Percentiles rank a stretch among this genome's conserved stretches.
Conservation (phyloP, 2,888 invertebrate species). For the Agapetus fuscipes region DNA sequence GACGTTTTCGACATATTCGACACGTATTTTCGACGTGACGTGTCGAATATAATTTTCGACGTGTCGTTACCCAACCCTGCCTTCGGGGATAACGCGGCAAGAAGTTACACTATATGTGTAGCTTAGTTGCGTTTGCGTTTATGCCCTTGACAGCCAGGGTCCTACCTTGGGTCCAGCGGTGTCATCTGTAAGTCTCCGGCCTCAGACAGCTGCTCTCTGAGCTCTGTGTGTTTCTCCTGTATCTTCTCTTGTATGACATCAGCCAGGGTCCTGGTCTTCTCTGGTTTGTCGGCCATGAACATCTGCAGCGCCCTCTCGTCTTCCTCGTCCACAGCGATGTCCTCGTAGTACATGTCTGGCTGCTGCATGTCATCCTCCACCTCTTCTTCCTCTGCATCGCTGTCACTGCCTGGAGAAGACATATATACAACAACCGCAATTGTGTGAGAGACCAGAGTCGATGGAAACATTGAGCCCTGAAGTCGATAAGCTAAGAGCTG, state of each 20-base stretch:
- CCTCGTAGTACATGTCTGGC: constrained; percentile 56
- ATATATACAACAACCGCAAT: too few relatives aligned
- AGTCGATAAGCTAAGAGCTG: too few relatives aligned
- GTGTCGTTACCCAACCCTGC: too few relatives aligned
- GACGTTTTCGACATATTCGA: too few relatives aligned
- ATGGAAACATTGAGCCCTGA: too few relatives aligned
- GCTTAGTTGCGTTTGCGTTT: too few relatives aligned
- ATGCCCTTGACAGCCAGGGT: too few relatives aligned
- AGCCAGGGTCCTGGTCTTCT: constrained; percentile 64
- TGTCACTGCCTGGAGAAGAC: constrained; percentile 23
- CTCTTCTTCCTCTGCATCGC: constrained; percentile 31
- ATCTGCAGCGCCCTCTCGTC: constrained; percentile 80
- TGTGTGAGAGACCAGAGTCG: too few relatives aligned
- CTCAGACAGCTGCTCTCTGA: constrained; percentile 79
- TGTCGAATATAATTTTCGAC: too few relatives aligned
- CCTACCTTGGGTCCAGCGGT: constrained; percentile 72
- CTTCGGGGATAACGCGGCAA: too few relatives aligned
- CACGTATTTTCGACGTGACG: too few relatives aligned
- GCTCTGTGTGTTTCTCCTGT: constrained; percentile 84
- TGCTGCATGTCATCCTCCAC: constrained; percentile 43
- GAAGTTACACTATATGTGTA: too few relatives aligned
- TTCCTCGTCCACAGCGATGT: constrained; percentile 72
- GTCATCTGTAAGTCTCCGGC: constrained; percentile 63
- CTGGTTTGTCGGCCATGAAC: constrained; percentile 50
- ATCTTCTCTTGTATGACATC: constrained; percentile 91